Base-by-base conservation (phyloP, 2,113 vertebrate species). In the Tinamus guttatus region DNA sequence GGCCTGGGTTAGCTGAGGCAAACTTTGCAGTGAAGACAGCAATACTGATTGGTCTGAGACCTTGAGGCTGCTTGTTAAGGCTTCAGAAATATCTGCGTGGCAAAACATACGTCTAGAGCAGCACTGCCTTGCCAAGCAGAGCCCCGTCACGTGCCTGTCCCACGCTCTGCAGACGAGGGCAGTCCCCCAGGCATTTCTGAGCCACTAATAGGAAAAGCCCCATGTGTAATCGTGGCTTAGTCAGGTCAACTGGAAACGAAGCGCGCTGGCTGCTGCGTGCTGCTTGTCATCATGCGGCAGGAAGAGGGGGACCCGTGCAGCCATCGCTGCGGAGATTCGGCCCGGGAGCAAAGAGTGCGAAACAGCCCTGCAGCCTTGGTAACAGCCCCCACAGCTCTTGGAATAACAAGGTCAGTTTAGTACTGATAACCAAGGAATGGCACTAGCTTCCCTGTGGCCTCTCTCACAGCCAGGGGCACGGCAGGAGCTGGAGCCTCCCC, bases 231-330 rank as follows among this genome's bases (percentile, higher is more conserved):
- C 51, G 59, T 45, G 38, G 56, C 62, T 94, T 81, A 64, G 56
- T 27, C 2, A 2, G 74, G 91, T 89, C 83, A 95, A 54, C 81
- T 71, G 86, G 83, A 92, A 92, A 75, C 41, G 41, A 88, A 90
- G 83, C 73, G 19, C 24, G 77, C 45, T 0, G 5, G 49, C 85
- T 87, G 78, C 78, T 56, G 54, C 5, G 0, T 63, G 60, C 63
- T 30, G 36, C 51, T 87, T 77, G 76, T 56, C 54, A 36, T 74
- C 2, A 0, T 0, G 0, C 3, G 2, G 4, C 2, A 3, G 32
- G n/a, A 88, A 34, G 52, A 86, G 36, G 36, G 78, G 78, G 75
- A 64, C 5, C 11, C 30, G 16, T 18, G 8, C 52, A 82, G 74
- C 22, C 6, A 2, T 10, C 32, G 34, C 63, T 80, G 59, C 67